Evolutionary conservation across 2,888 invertebrate species (phyloP).

Genomic region (Lydus trimaculatus): DNA sequence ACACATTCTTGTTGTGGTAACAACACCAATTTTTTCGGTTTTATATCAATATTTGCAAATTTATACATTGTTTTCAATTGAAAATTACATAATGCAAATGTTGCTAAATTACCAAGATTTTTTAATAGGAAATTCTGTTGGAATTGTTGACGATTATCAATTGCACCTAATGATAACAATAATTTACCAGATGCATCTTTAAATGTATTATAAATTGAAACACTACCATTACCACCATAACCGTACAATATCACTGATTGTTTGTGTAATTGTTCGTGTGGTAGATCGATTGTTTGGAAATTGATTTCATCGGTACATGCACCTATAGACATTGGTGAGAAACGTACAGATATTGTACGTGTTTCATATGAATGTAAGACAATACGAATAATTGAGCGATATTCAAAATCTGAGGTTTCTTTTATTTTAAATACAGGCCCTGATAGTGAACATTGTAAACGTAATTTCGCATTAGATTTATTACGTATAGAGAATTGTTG

Average conservation of each 20-base stretch:
- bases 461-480: constrained; percentile 64
- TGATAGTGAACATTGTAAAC: constrained; percentile 63
- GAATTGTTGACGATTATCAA: constrained; percentile 54
- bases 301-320: constrained; percentile 64
- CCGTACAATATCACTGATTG: constrained; percentile 64
- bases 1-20: constrained; percentile 48
- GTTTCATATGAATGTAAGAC: constrained; percentile 67
- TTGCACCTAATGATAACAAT: constrained; percentile 66
- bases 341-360: constrained; percentile 63
- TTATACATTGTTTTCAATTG: constrained; percentile 45
- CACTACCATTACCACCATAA: constrained; percentile 66
- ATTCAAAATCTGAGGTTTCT: constrained; percentile 54
- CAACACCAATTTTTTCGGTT: constrained; percentile 49
- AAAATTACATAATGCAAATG: constrained; percentile 60
- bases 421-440: constrained; percentile 61
- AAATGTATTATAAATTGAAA: constrained; percentile 59
- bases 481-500: constrained; percentile 68
- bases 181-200: constrained; percentile 65
- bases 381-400: constrained; percentile 54
- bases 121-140: constrained; percentile 62
- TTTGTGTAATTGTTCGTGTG: constrained; percentile 46
- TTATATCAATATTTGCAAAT: constrained; percentile 46
- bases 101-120: constrained; percentile 66
- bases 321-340: constrained; percentile 65
- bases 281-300: constrained; percentile 62